A percentile compares a stretch with the other conserved stretches of the same genome.
Evolutionary conservation across 2,888 invertebrate species (phyloP).

Genomic region (Drosophila acutilabella): DNA sequence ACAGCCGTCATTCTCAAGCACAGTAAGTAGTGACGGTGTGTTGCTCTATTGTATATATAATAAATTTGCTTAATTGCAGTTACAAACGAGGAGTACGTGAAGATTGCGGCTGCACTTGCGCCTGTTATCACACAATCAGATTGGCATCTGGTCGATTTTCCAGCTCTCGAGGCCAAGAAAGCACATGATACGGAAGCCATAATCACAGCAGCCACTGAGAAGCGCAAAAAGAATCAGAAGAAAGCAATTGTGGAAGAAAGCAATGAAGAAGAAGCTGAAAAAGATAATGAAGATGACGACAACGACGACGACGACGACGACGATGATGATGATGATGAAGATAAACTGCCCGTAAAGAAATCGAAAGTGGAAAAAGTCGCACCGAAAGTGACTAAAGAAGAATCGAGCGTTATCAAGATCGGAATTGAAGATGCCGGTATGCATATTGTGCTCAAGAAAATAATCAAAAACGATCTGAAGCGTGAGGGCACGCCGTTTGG

Average conservation of each 20-base stretch:
- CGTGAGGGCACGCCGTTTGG: constrained; percentile 87
- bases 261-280: neutral
- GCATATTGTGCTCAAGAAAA: constrained; percentile 91
- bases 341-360: constrained; percentile 27
- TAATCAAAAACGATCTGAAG: constrained; percentile 88
- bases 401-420: constrained; percentile 32
- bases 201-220: constrained; percentile 71
- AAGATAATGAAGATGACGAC: constrained; percentile 30
- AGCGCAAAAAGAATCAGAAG: constrained; percentile 63
- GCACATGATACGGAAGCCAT: constrained; percentile 73
- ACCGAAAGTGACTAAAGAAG: constrained; percentile 8
- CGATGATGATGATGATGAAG: constrained; percentile 27
- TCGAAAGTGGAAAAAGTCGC: constrained; percentile 1
- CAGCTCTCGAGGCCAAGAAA: constrained; percentile 52
- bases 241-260: neutral
- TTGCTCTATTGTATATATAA: too few species aligned
- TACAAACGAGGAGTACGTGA: constrained; percentile 83
- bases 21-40: constrained; percentile 85
- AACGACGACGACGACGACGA: constrained; percentile 24
- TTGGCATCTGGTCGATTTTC: constrained; percentile 86
- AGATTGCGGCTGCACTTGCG: constrained; percentile 85
- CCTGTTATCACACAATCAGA: constrained; percentile 85
- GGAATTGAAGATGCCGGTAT: constrained; percentile 91
- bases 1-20: constrained; percentile 89
- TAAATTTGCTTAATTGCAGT: constrained; percentile 60